phyloP scores from a whole-genome alignment of 2,113 vertebrate species.

The Barnardius zonarius region DNA sequence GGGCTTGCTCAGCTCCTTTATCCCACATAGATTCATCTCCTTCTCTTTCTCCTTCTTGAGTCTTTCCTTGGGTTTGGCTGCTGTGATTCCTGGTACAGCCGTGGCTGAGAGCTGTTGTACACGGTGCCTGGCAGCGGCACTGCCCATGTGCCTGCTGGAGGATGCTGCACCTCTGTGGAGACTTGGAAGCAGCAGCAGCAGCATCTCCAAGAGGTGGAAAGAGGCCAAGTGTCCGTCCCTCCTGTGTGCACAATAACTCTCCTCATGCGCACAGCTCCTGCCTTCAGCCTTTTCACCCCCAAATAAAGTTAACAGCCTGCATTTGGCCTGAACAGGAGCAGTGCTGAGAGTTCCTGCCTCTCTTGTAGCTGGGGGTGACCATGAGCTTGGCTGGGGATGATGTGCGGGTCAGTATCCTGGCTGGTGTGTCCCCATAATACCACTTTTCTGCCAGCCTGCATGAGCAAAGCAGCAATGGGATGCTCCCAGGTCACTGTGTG shows the following conservation, averaged over 20 bases:
- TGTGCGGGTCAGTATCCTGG: neutral
- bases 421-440: accelerated
- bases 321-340: neutral
- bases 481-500: neutral
- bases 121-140: neutral
- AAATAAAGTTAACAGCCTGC: neutral
- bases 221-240: neutral
- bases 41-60: neutral
- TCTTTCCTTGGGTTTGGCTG: neutral
- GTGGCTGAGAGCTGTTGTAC: neutral
- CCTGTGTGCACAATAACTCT: neutral
- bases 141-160: neutral
- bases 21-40: accelerated
- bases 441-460: neutral
- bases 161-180: neutral
- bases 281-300: neutral
- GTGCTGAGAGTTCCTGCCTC: neutral
- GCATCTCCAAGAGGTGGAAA: neutral
- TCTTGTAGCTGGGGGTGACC: neutral
- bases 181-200: neutral
- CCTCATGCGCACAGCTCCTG: neutral
- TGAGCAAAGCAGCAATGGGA: accelerated
- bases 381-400: accelerated
- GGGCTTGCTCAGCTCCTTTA: neutral
- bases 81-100: neutral